Evolutionary conservation across 2,888 invertebrate species (phyloP).

Genomic region (Amphipyra tragopoginis): DNA sequence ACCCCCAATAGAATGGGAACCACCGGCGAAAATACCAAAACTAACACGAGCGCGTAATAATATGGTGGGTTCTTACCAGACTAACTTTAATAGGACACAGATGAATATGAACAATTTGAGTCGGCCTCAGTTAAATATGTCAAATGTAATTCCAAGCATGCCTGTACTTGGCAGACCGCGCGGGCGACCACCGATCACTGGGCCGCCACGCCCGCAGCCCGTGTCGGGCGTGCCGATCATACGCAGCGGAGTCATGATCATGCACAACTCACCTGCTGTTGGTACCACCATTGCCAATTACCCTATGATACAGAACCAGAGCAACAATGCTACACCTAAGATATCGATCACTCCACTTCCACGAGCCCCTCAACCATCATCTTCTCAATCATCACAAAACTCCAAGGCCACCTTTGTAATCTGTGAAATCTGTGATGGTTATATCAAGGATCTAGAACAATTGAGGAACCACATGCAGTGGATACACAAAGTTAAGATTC

Average conservation of each 20-base stretch:
- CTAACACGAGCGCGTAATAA: constrained; percentile 83
- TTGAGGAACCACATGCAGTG: constrained; percentile 99
- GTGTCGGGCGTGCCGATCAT: constrained; percentile 86
- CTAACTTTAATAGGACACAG: constrained; percentile 86
- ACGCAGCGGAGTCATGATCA: constrained; percentile 92
- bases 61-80: constrained; percentile 83
- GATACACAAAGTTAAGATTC: constrained; percentile 99
- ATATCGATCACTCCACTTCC: constrained; percentile 97
- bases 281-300: constrained; percentile 84
- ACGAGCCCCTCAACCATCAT: constrained; percentile 90
- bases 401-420: constrained; percentile 97
- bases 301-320: constrained; percentile 80
- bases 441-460: constrained; percentile 98
- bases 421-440: constrained; percentile 99
- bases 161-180: constrained; percentile 81
- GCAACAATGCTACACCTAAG: constrained; percentile 93
- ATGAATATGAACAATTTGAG: constrained; percentile 83
- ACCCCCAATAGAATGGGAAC: constrained; percentile 97
- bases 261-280: constrained; percentile 89
- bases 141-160: constrained; percentile 73
- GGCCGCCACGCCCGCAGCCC: constrained; percentile 73
- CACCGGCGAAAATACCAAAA: constrained; percentile 97
- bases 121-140: constrained; percentile 76
- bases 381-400: constrained; percentile 78
- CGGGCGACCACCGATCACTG: constrained; percentile 83